phyloP scores from a whole-genome alignment of 2,113 vertebrate genomes.

The Tyrannus savana region DNA sequence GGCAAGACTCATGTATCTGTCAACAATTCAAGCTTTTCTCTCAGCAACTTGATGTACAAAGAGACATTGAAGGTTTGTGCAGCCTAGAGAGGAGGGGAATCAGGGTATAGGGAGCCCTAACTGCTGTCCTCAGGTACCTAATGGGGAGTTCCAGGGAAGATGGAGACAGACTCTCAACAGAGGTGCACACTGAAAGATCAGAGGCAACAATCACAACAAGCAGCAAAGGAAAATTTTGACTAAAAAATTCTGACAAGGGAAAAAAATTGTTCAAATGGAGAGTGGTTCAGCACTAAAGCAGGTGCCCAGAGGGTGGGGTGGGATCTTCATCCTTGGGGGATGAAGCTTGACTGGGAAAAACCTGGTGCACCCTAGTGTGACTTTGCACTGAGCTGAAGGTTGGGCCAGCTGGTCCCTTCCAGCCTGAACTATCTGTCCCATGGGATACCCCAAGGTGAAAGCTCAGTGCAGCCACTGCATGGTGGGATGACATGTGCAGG shows the following conservation, averaged over 20 bases:
- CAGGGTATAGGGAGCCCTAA: not conserved
- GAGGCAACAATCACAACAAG: not conserved
- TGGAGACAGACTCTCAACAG: not conserved
- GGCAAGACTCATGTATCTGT: not conserved
- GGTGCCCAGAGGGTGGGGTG: not conserved
- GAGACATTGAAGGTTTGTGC: not conserved
- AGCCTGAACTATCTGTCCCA: not conserved
- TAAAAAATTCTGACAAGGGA: not conserved
- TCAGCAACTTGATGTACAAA: not conserved
- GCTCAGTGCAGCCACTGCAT: not conserved
- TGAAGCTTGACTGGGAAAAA: not conserved
- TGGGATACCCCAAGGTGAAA: not conserved
- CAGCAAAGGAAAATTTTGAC: not conserved
- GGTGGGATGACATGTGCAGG: not conserved
- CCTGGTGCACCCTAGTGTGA: not conserved
- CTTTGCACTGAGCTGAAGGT: not conserved
- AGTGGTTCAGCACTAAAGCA: not conserved
- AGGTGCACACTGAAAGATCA: not conserved
- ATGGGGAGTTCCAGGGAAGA: not conserved
- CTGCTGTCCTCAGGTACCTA: not conserved
- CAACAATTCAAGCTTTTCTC: not conserved
- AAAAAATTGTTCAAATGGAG: not conserved
- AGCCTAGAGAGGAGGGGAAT: not conserved
- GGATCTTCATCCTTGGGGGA: not conserved
- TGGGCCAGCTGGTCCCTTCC: not conserved